Evolutionary conservation across 2,888 invertebrate species (phyloP).

Genomic region (Megalurothrips usitatus): DNA sequence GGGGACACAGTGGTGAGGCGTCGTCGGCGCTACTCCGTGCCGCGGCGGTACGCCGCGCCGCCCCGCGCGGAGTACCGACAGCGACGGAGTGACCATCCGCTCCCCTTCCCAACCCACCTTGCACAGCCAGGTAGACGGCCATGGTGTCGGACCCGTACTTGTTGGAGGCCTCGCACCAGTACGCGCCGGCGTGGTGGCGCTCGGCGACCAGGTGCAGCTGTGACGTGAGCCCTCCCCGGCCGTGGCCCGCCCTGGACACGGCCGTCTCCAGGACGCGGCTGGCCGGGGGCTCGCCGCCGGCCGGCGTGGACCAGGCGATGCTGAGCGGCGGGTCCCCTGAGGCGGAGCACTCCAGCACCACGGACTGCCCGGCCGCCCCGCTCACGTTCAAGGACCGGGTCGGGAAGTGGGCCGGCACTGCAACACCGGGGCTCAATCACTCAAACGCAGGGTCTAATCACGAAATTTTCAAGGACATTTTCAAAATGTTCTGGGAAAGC

Average conservation of each 20-base stretch:
- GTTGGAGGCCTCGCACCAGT: slow-evolving; percentile 50
- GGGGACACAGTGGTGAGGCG: not conserved
- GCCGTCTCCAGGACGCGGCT: slow-evolving; percentile 31
- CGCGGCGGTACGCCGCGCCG: too few species aligned
- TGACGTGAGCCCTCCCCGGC: slow-evolving; percentile 44
- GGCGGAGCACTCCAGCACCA: slow-evolving; percentile 39
- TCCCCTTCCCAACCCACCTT: slow-evolving; percentile 44
- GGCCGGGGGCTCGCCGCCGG: slow-evolving; percentile 34
- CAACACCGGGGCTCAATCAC: too few species aligned
- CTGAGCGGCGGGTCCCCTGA: slow-evolving; percentile 41
- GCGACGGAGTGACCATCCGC: not conserved
- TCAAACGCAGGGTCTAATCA: too few species aligned
- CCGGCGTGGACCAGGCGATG: slow-evolving; percentile 38
- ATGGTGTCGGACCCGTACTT: slow-evolving; percentile 49
- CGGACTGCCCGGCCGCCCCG: slow-evolving; percentile 40
- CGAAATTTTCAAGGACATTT: too few species aligned
- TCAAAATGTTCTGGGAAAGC: too few species aligned
- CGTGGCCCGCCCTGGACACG: slow-evolving; percentile 39
- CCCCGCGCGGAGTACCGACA: not conserved
- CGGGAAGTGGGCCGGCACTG: slow-evolving; percentile 47
- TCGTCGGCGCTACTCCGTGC: too few species aligned
- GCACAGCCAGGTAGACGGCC: slow-evolving; percentile 48
- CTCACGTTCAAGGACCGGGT: slow-evolving; percentile 39
- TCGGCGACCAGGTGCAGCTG: slow-evolving; percentile 41
- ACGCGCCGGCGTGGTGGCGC: slow-evolving; percentile 43